Conservation (phyloP, 1,140 invertebrate species). For the Brachionus koreanus region DNA sequence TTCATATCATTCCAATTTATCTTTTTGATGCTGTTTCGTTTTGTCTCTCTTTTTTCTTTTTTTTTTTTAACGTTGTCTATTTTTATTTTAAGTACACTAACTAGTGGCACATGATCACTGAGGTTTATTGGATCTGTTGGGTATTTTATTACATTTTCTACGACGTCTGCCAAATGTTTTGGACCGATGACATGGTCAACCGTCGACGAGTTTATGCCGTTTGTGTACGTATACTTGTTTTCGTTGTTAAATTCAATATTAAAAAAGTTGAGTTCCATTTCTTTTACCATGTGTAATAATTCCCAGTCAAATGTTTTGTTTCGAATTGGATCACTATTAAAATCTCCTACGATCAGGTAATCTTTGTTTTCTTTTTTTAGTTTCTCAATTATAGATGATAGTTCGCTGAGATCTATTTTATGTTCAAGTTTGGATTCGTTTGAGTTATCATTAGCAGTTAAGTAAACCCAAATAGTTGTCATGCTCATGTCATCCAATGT, state of each 20-base stretch:
- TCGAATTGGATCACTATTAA: conserved; percentile 2
- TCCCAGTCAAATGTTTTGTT: neutral
- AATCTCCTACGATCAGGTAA: neutral
- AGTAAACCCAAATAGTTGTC: neutral
- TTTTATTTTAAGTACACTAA: neutral
- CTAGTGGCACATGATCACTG: neutral
- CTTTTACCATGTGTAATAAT: neutral
- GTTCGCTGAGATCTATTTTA: neutral
- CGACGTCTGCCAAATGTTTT: neutral
- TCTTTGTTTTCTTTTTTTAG: neutral
- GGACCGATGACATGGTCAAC: neutral
- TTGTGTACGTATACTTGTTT: neutral
- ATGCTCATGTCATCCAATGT: neutral
- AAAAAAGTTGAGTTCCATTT: neutral
- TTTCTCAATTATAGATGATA: neutral
- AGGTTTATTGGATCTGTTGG: neutral
- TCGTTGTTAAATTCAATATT: neutral
- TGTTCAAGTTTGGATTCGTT: neutral
- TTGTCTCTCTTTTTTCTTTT: neutral
- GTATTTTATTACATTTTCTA: neutral
- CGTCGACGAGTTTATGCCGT: neutral
- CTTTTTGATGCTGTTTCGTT: neutral
- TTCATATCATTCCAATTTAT: conserved; percentile 6
- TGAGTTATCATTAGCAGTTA: conserved; percentile 10
- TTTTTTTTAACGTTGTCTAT: neutral